Evolutionary conservation across 2,797 vertebrate genomes (phyloP).

Genomic region (Tympanoctomys barrerae): DNA sequence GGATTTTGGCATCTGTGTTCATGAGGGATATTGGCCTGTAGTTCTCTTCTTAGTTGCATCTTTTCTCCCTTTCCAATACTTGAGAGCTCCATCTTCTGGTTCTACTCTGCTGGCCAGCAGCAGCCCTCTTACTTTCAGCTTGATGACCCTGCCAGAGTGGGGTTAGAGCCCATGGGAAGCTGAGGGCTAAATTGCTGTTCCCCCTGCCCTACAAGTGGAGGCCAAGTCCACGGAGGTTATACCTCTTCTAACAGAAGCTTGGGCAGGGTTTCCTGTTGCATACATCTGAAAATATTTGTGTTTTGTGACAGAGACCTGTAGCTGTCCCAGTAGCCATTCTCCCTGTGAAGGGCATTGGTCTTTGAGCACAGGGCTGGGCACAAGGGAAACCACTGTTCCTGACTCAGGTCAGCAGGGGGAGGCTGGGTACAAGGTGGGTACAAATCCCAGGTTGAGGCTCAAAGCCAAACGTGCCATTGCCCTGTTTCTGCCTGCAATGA

Average conservation of each 20-base stretch:
- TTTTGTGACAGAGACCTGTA: background rate
- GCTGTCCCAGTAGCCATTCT: background rate
- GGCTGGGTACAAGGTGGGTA: background rate
- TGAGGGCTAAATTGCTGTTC: background rate
- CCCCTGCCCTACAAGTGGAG: background rate
- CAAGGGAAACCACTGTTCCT: background rate
- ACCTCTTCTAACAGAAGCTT: background rate
- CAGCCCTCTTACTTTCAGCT: background rate
- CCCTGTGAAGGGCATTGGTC: background rate
- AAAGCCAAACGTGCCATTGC: background rate
- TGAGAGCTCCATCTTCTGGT: conserved; percentile 2
- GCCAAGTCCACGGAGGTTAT: background rate
- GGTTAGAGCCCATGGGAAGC: background rate
- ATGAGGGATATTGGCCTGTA: no score
- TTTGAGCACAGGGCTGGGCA: background rate
- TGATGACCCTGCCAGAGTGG: background rate
- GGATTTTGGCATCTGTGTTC: no score
- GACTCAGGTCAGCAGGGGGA: background rate
- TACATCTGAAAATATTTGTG: background rate
- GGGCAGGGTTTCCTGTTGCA: background rate
- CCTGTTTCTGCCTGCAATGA: background rate
- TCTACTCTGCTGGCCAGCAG: background rate
- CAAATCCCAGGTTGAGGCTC: background rate
- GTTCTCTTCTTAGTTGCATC: no score
- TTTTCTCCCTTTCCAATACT: background rate